Evolutionary conservation across 2,113 vertebrate species (phyloP), one percentile per base, ranked within the genome.

Genomic region (Tyto alba): DNA sequence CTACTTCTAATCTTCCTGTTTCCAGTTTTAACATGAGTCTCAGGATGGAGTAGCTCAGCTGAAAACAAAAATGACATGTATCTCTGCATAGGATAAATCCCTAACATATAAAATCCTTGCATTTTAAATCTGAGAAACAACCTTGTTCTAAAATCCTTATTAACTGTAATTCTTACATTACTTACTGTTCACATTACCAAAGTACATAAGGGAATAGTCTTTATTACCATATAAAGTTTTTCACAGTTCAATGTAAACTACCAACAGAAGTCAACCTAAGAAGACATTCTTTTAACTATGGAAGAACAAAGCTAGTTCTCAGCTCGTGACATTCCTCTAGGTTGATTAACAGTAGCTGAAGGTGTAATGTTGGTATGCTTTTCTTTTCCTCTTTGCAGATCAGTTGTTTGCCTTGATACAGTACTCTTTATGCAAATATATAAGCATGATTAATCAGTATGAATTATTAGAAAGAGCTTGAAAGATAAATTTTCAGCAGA

Each of bases 401-500:
- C 43, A 91, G 34, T 78, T 38, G n/a, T 86, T 88, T 96, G 32
- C 77, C 40, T 34, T 89, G 55, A 84, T 92, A 71, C 16, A 16
- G 1, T 78, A 22, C 25, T 69, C n/a, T 91, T 84, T 64, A 81
- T 82, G 72, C 38, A 90, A 85, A 67, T 53, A 64, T 7, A 13
- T 87, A 78, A 71, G 66, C 41, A 32, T 72, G 32, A 56, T 92
- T 85, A 27, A 75, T 94, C 86, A 63, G 47, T 64, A 68, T 40
- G 52, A 96, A 92, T 94, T 94, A 95, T 95, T 97, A 91, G 63
- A 59, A 94, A 18, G 69, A 91, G 19, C 45, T 84, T 89, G 62
- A 92, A 93, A 92, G 68, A 79, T 76, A 92, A 91, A 94, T 63
- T 88, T 96, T 88, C 79, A 59, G 41, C 47, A 69, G 67, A 95